These are phyloP conservation scores for Chaetophractus vellerosus DNA, from an alignment of 2,797 vertebrate species.

Conservation along the genomic window DNA sequence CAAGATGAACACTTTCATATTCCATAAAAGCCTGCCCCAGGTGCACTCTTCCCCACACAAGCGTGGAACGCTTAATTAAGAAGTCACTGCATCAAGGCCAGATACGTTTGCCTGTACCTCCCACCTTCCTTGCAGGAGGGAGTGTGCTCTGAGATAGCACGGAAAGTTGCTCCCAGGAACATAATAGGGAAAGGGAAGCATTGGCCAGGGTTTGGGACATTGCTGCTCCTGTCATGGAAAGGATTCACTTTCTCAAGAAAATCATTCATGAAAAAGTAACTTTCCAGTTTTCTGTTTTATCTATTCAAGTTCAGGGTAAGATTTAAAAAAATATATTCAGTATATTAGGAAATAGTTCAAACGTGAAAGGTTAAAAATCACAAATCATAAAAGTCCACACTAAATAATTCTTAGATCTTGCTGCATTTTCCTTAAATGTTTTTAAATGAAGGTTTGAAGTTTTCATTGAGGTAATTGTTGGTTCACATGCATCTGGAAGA, in stretches of 20 bases:
- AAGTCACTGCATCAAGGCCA: neutral
- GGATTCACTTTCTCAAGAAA: neutral
- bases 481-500: neutral
- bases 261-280: neutral
- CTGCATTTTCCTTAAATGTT: neutral
- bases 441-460: neutral
- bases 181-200: neutral
- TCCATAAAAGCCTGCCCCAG: no score
- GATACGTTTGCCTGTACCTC: neutral
- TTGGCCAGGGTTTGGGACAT: neutral
- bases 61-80: neutral
- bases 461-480: neutral
- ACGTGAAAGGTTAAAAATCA: neutral
- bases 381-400: neutral
- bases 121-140: no score
- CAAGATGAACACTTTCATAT: no score
- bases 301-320: neutral
- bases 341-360: neutral
- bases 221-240: no score
- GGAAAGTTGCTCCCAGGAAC: neutral
- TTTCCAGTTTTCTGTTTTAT: neutral
- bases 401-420: neutral
- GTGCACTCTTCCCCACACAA: no score
- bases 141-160: neutral
- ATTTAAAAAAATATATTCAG: neutral